These are phyloP conservation scores for Leucoptera coffeella DNA, from an alignment of 2,888 invertebrate genomes.

Conservation along the genomic window DNA sequence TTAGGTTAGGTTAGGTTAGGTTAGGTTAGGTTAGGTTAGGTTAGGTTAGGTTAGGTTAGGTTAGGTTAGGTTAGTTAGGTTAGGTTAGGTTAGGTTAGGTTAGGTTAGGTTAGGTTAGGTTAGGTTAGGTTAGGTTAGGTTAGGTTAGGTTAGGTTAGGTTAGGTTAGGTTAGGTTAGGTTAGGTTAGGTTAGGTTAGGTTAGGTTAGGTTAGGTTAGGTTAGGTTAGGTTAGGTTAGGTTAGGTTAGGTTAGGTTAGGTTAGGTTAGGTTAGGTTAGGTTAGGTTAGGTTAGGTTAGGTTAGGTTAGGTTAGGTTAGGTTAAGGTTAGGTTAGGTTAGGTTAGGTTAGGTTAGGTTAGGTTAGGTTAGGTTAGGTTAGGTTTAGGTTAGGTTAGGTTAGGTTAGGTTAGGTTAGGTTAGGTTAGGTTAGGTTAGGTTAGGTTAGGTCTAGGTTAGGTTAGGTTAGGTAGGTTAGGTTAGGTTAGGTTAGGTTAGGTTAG, in stretches of 20 bases:
- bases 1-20: constrained; percentile 5
- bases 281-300: constrained; percentile 5
- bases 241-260: constrained; percentile 5
- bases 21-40: constrained; percentile 6
- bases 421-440: constrained; percentile 3
- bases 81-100: constrained; percentile 6
- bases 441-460: constrained; percentile 4
- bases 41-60: constrained; percentile 6
- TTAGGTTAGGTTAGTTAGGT: constrained; percentile 6
- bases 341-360: constrained; percentile 6
- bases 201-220: constrained; percentile 6
- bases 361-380: constrained; percentile 6
- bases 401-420: constrained; percentile 3
- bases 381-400: constrained; percentile 6
- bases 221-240: constrained; percentile 6
- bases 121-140: constrained; percentile 5
- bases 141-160: constrained; percentile 5
- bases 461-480: constrained; percentile 5
- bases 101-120: constrained; percentile 5
- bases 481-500: constrained; percentile 6
- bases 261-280: constrained; percentile 5
- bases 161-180: constrained; percentile 5
- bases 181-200: constrained; percentile 6
- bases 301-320: constrained; percentile 5
- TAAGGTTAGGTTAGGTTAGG: constrained; percentile 5